Conservation (phyloP, 2,113 vertebrate genomes). For the Phylloscopus trochiloides region DNA sequence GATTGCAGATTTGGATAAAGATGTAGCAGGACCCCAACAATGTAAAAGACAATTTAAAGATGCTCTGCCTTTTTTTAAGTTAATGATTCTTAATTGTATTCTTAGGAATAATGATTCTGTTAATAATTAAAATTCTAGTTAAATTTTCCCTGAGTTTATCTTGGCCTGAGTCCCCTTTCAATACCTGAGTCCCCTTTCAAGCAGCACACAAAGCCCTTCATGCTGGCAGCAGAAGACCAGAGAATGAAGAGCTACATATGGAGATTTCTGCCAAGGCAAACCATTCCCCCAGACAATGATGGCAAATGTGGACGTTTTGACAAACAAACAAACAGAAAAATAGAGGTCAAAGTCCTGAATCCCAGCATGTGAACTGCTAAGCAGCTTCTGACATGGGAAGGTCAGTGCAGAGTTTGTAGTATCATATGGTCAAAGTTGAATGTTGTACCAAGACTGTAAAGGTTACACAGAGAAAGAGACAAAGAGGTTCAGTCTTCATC, state of each 20-base stretch:
- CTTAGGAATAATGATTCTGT: not conserved
- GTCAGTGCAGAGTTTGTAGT: not conserved
- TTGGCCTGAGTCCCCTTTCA: not conserved
- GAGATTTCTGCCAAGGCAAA: not conserved
- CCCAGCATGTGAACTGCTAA: not conserved
- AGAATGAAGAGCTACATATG: not conserved
- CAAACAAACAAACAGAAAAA: not conserved
- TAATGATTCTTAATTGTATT: not conserved
- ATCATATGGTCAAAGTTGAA: not conserved
- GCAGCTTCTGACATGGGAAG: not conserved
- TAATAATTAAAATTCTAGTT: not conserved
- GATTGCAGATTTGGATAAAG: not conserved
- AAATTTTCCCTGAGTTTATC: not conserved
- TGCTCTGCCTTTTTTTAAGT: not conserved
- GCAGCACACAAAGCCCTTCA: not conserved
- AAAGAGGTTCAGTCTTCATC: not conserved
- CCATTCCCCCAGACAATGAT: not conserved
- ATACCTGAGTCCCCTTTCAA: not conserved
- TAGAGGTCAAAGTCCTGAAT: not conserved
- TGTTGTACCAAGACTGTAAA: not conserved
- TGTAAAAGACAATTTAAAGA: not conserved
- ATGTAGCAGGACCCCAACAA: not conserved
- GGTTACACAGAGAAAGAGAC: not conserved
- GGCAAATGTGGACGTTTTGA: not conserved
- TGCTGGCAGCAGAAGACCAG: not conserved